Percentiles rank a stretch among this genome's conserved stretches.
Conservation (phyloP, 1,140 invertebrate genomes). For the Hyposmocoma kahamanoa region DNA sequence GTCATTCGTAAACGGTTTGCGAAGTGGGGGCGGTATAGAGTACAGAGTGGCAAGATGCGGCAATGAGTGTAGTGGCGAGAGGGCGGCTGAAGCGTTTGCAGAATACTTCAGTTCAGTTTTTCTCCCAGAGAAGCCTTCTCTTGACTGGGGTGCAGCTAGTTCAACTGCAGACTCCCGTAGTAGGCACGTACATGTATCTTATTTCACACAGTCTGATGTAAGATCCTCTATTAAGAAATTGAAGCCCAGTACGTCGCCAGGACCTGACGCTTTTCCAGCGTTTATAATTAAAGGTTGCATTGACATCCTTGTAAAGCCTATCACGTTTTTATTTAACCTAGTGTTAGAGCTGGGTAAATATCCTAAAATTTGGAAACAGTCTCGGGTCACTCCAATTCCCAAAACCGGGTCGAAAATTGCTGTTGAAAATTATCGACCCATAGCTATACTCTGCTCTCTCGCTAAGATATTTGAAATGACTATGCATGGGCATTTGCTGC, state of each 20-base stretch:
- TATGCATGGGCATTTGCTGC: background rate
- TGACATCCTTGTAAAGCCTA: background rate
- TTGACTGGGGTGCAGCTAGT: background rate
- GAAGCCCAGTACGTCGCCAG: background rate
- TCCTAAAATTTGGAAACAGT: background rate
- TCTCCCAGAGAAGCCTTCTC: too few species aligned
- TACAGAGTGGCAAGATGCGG: too few species aligned
- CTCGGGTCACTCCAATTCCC: background rate
- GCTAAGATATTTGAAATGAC: background rate
- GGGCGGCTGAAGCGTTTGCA: too few species aligned
- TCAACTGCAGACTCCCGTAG: background rate
- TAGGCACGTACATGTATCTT: background rate
- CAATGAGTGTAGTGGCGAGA: too few species aligned
- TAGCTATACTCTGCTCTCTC: background rate
- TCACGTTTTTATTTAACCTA: background rate
- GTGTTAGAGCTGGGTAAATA: background rate
- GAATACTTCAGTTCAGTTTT: too few species aligned
- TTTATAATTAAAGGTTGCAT: background rate
- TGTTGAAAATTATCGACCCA: background rate
- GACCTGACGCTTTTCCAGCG: background rate
- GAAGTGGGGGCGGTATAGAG: too few species aligned
- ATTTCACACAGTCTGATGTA: background rate
- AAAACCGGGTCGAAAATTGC: background rate
- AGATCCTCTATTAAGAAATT: background rate
- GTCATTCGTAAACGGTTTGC: too few species aligned